Evolutionary conservation across 2,888 invertebrate species (phyloP).

Genomic region (Euphydryas editha): DNA sequence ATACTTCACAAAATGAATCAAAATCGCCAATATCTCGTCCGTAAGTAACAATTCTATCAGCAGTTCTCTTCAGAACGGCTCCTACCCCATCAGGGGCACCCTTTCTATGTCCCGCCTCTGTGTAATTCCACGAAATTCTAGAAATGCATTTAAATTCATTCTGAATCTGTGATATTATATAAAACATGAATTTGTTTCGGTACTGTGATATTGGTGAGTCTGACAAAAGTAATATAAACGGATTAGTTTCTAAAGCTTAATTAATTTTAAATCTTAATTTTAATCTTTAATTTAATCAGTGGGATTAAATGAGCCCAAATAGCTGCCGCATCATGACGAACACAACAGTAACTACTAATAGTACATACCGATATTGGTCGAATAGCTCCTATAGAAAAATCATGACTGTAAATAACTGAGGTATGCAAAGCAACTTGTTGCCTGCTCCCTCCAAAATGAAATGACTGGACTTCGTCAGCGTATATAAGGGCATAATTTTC

Average conservation of each 20-base stretch:
- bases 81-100: conserved; percentile 43
- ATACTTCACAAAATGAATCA: too few species aligned
- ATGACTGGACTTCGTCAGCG: not conserved
- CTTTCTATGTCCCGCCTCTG: conserved; percentile 41
- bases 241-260: too few species aligned
- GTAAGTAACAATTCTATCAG: conserved; percentile 30
- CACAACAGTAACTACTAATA: not conserved
- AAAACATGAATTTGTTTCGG: too few species aligned
- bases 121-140: conserved; percentile 35
- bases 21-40: conserved; percentile 34
- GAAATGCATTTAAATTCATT: not conserved
- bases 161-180: too few species aligned
- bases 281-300: not conserved
- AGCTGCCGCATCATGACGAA: not conserved
- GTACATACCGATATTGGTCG: not conserved
- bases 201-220: not conserved
- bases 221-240: not conserved
- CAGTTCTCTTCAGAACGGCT: conserved; percentile 37
- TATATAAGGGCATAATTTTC: too few species aligned
- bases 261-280: too few species aligned
- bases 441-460: too few species aligned
- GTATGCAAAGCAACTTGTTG: not conserved
- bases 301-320: not conserved
- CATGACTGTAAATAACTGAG: too few species aligned
- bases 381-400: too few species aligned